These are phyloP conservation scores for Epizoanthus stellaris DNA, from an alignment of 92 coral and sea anemone genomes.

Conservation along the genomic window DNA sequence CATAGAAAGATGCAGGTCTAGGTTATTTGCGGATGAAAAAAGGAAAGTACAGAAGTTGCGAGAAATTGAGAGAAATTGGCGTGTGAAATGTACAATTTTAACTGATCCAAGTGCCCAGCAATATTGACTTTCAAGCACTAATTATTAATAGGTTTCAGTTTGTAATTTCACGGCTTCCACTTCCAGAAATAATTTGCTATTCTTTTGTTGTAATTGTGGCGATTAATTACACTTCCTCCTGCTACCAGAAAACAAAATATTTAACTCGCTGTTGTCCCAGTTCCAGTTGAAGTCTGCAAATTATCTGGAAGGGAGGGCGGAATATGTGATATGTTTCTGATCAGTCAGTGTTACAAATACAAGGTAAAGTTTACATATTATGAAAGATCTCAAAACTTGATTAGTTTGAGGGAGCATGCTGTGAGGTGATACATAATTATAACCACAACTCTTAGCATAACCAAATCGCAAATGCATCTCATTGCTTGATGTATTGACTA, in stretches of 20 bases:
- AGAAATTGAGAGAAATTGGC: background rate
- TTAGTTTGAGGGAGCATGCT: constrained; percentile 1
- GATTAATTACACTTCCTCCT: constrained; percentile 1
- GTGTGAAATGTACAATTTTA: constrained; percentile 11
- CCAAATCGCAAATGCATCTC: background rate
- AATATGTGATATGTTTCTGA: background rate
- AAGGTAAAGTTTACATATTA: background rate
- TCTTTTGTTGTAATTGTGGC: constrained; percentile 14
- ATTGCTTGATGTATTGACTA: background rate
- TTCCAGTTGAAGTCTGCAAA: background rate
- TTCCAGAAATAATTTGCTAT: constrained; percentile 14
- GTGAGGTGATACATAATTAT: background rate
- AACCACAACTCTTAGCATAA: background rate
- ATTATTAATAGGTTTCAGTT: background rate
- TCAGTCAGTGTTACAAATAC: background rate
- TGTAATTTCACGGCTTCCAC: constrained; percentile 13
- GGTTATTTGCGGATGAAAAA: background rate
- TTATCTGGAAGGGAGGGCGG: background rate
- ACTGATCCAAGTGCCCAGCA: background rate
- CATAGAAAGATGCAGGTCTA: background rate
- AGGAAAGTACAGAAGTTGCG: background rate
- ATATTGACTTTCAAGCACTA: background rate
- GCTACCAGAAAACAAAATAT: background rate
- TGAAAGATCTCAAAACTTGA: constrained; percentile 6
- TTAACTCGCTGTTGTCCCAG: background rate